Base-by-base conservation (phyloP, 2,888 invertebrate species). In the Ernsta delagoae region DNA sequence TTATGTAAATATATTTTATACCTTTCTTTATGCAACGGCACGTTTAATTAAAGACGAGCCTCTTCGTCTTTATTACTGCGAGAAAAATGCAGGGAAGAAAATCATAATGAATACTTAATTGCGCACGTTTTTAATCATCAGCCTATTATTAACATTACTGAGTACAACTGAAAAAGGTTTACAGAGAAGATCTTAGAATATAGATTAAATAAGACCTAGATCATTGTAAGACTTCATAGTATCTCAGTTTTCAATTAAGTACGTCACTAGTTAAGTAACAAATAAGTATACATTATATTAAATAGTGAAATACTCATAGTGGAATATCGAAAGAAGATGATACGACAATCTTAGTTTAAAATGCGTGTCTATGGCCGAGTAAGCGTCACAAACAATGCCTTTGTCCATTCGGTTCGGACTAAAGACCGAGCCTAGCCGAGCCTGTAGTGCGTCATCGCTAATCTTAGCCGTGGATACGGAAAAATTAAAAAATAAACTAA, bases 401-500 rank as follows among this genome's bases (percentile, higher is more conserved):
- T 60, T 60, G 61, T 61, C 36, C 48, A 45, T 3, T 24, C 24
- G 24, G 24, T 41, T 62, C 73, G 76, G 82, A 81, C 80, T 83
- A 82, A 79, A 84, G 84, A 83, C 83, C 83, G 83, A 73, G 75
- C 76, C 78, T 11, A 59, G 48, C 75, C 76, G 24, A 24, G 24
- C 24, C 24, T 24, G 24, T 24, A 24, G 24, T 24, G 78, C 85
- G 89, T 90, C 90, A 90, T 73, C 73, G 80, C 87, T 90, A 89
- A 89, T 89, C 87, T 89, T 87, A 84, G 85, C 77, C 16, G 7
- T 50, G 45, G n/a, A 0, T 4, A 9, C 43, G 11, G 9, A 43
- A 11, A 11, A 0, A 41, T 7, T n/a, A 39, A 7, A 39, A 7
- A 39, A 39, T 3, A 39, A 24, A 24, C 24, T 24, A 24, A 24